Evolutionary conservation across 37 sponge, comb jelly and placozoan genomes (phyloP).

Genomic region (Chondrosia reniformis): DNA sequence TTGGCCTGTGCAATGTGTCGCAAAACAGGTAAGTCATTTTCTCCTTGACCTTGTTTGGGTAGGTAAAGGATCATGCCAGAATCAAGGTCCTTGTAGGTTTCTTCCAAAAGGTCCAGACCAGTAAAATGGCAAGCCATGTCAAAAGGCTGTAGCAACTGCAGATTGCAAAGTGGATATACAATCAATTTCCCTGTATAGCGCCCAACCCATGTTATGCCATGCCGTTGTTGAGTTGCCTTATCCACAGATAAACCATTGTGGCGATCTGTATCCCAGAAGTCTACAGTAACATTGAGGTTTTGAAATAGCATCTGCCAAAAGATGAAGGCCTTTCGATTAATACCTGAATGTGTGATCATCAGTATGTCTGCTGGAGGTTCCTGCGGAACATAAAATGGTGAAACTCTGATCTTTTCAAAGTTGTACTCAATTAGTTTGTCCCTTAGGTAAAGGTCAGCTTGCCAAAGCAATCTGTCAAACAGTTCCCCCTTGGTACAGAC

Average conservation of each 20-base stretch:
- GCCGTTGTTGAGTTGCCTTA: background rate
- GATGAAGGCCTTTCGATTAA: constrained; percentile 31
- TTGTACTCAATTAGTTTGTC: constrained; percentile 73
- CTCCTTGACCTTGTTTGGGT: background rate
- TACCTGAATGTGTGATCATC: constrained; percentile 42
- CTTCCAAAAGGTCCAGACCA: background rate
- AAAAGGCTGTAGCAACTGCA: background rate
- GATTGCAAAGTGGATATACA: constrained; percentile 33
- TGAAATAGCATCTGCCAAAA: constrained; percentile 67
- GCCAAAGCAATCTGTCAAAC: constrained; percentile 55
- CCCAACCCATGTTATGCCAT: constrained; percentile 14
- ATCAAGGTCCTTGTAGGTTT: background rate
- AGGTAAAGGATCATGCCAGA: constrained; percentile 34
- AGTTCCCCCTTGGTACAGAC: constrained; percentile 40
- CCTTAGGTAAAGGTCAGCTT: constrained; percentile 58
- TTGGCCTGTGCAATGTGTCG: background rate
- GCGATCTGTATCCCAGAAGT: constrained; percentile 63
- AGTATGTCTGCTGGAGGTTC: constrained; percentile 32
- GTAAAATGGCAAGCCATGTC: constrained; percentile 28
- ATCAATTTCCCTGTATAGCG: constrained; percentile 20
- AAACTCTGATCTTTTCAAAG: constrained; percentile 37
- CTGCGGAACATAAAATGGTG: constrained; percentile 40
- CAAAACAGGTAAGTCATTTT: background rate
- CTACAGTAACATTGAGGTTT: constrained; percentile 26
- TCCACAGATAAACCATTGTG: constrained; percentile 14